Percentiles rank a stretch among this genome's conserved stretches.
These are phyloP conservation scores for Saturnia japonica DNA, from an alignment of 2,888 invertebrate species.

Conservation along the genomic window DNA sequence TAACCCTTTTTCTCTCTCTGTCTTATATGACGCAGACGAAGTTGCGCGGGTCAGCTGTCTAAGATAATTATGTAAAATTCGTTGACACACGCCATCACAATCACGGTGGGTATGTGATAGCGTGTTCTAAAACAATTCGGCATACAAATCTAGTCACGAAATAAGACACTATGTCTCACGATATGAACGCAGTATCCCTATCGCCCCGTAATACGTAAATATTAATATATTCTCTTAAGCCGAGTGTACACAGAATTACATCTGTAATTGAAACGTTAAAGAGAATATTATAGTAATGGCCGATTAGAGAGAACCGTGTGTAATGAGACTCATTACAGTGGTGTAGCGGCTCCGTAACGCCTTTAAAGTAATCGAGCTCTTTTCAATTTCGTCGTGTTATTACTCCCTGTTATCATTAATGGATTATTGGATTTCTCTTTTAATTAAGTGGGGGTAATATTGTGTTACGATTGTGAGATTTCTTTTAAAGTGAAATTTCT, in stretches of 20 bases:
- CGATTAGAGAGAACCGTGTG: slow-evolving; percentile 1
- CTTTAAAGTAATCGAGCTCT: not conserved
- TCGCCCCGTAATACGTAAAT: too few species aligned
- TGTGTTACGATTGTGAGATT: not conserved
- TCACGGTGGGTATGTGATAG: too few species aligned
- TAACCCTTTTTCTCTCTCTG: too few species aligned
- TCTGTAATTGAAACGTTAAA: not conserved
- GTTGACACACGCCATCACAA: too few species aligned
- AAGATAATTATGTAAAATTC: too few species aligned
- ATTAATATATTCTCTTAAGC: too few species aligned
- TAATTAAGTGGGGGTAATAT: not conserved
- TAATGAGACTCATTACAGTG: slow-evolving; percentile 3
- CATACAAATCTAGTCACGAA: too few species aligned
- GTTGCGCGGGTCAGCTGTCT: too few species aligned
- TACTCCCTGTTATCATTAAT: not conserved
- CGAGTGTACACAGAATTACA: not conserved
- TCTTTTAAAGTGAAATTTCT: not conserved
- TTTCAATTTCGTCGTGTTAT: slow-evolving; percentile 2
- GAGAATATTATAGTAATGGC: slow-evolving; percentile 2
- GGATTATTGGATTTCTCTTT: not conserved
- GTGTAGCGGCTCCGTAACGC: not conserved
- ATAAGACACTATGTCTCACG: too few species aligned
- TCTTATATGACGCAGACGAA: too few species aligned
- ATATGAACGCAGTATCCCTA: too few species aligned
- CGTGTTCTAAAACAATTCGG: too few species aligned